Conservation (phyloP, 2,888 invertebrate species). For the Serrognathus titanus region DNA sequence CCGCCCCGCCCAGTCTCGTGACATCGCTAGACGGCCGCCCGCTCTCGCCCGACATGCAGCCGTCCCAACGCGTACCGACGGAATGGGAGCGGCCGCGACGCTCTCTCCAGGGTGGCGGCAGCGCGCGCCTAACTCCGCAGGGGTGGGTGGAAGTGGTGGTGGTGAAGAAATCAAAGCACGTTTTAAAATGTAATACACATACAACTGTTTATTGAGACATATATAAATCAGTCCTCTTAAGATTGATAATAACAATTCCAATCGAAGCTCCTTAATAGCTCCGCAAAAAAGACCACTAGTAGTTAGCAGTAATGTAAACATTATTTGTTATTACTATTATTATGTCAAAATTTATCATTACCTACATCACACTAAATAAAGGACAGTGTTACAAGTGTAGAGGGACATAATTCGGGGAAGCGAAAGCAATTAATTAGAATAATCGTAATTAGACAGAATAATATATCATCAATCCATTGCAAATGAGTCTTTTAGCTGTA, state of each 20-base stretch:
- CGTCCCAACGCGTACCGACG: constrained; percentile 53
- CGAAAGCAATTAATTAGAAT: constrained; percentile 34
- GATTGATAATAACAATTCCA: constrained; percentile 42
- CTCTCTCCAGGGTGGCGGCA: constrained; percentile 46
- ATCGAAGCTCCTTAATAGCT: constrained; percentile 35
- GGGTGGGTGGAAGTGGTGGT: constrained; percentile 18
- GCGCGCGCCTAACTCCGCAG: constrained; percentile 35
- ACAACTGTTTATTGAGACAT: constrained; percentile 66
- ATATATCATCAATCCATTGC: constrained; percentile 25
- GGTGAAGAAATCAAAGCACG: constrained; percentile 29
- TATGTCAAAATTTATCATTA: constrained; percentile 40
- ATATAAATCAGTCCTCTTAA: constrained; percentile 51
- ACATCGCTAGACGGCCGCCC: constrained; percentile 48
- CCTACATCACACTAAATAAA: constrained; percentile 47
- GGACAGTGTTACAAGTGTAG: constrained; percentile 35
- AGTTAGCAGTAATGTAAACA: constrained; percentile 22
- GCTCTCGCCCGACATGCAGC: constrained; percentile 47
- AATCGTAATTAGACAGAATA: constrained; percentile 6
- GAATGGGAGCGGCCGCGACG: constrained; percentile 57
- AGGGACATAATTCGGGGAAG: constrained; percentile 39
- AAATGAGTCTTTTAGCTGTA: constrained; percentile 47
- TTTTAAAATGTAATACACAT: constrained; percentile 58
- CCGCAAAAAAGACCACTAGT: constrained; percentile 24
- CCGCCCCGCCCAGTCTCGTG: constrained; percentile 50
- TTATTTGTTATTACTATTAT: constrained; percentile 28